These are phyloP conservation scores for Xiphorhynchus erythropygius DNA, from an alignment of 2,797 vertebrate species.

Conservation along the genomic window DNA sequence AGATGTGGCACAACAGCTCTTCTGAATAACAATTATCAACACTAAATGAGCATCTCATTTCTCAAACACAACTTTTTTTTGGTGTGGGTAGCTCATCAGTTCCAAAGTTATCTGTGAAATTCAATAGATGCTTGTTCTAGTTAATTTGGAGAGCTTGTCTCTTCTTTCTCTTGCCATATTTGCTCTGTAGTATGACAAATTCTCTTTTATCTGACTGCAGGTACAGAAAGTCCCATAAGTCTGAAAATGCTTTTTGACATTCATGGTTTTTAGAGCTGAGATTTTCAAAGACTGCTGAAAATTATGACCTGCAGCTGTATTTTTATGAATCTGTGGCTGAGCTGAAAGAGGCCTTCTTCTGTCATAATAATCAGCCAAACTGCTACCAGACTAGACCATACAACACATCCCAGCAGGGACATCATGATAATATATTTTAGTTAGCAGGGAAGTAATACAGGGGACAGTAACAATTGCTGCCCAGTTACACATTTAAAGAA, in stretches of 20 bases:
- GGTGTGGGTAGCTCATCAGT: neutral
- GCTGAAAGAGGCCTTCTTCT: constrained; percentile 10
- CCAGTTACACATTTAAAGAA: neutral
- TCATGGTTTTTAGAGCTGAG: constrained; percentile 21
- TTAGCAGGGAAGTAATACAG: neutral
- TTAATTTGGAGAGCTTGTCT: neutral
- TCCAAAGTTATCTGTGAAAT: constrained; percentile 34
- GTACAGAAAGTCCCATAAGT: constrained; percentile 33
- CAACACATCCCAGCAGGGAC: neutral
- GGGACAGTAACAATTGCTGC: neutral
- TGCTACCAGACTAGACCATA: neutral
- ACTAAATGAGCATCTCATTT: neutral
- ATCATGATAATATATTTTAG: neutral
- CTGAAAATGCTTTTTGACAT: constrained; percentile 41
- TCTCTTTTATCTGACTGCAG: constrained; percentile 41
- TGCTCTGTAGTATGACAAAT: constrained; percentile 37
- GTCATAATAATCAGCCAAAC: constrained; percentile 29
- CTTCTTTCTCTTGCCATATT: constrained; percentile 7
- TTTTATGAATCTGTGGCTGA: constrained; percentile 18
- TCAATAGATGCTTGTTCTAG: constrained; percentile 1
- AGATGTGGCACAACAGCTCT: neutral
- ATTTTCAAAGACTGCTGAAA: constrained; percentile 65
- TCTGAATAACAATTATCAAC: neutral
- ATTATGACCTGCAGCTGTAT: constrained; percentile 35
- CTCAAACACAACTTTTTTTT: neutral